Percentiles rank a stretch among this genome's conserved stretches.
Conservation (phyloP, 1,140 invertebrate species). For the Zaprionus camerounensis region DNA sequence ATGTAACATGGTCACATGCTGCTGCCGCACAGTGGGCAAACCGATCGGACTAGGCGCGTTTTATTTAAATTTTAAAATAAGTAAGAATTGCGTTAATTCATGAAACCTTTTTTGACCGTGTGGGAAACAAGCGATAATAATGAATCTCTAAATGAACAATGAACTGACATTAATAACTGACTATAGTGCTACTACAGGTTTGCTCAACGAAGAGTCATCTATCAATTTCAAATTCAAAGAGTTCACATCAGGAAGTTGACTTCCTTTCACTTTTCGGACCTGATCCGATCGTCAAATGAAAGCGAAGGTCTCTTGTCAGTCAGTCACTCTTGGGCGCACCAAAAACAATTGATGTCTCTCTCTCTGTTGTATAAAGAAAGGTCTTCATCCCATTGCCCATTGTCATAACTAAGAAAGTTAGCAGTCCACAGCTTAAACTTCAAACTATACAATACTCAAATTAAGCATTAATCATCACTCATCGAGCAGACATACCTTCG, state of each 20-base stretch:
- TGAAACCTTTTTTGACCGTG: background rate
- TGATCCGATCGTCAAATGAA: constrained; percentile 35
- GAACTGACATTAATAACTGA: background rate
- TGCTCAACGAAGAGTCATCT: constrained; percentile 19
- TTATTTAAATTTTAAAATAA: background rate
- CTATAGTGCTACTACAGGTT: background rate
- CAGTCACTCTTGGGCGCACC: constrained; percentile 21
- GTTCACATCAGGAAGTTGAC: constrained; percentile 66
- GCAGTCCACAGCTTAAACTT: background rate
- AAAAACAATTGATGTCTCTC: constrained; percentile 44
- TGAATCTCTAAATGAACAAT: background rate
- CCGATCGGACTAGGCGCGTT: background rate
- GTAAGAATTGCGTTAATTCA: background rate
- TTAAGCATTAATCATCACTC: too few species aligned
- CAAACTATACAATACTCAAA: background rate
- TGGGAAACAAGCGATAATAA: background rate
- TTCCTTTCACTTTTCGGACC: constrained; percentile 80
- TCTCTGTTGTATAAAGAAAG: constrained; percentile 38
- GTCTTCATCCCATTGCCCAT: constrained; percentile 3
- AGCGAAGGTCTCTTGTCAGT: constrained; percentile 57
- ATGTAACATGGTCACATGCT: constrained; percentile 69
- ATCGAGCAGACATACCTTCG: constrained; percentile 87
- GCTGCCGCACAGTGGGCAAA: constrained; percentile 30
- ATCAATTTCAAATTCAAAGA: constrained; percentile 23
- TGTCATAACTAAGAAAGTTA: constrained; percentile 30